Base-by-base conservation (phyloP, 2,797 vertebrate species). In the Myotis findleyi region DNA sequence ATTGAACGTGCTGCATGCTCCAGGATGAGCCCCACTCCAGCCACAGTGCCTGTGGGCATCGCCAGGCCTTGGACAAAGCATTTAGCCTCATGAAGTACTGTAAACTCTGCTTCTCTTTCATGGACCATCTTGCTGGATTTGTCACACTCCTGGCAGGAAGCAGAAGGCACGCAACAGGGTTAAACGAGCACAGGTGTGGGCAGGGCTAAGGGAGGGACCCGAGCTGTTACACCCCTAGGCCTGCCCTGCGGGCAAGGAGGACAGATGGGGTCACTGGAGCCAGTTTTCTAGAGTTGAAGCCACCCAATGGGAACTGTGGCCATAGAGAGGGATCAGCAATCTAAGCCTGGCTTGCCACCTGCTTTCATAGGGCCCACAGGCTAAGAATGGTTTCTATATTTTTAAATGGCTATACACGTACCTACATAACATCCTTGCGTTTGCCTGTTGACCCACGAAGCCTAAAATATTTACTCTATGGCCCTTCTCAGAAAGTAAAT, bases 401-500 rank as follows among this genome's bases (percentile, higher is more conserved):
- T 73, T 89, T 68, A 51, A 75, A 47, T 93, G 18, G 21, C 72
- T 84, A 7, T 51, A 2, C 82, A 88, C 90, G 59, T 25, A 33
- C 20, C 75, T 66, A 51, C 5, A 11, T 27, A 79, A 64, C 79
- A 68, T 27, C 68, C 68, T 86, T 33, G 11, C 11, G 27, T 91
- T 94, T 89, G 69, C 13, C 51, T 84, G 41, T 92, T 91, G 47
- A 38, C 7, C 53, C 81, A 23, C 9, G 73, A 91, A 94, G 8
- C 64, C 51, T 84, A 77, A 55, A 64, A 59, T 71, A 51, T 80
- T 82, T 82, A 66, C 17, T 41, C 51, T 79, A 20, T 62, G 36
- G 38, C 49, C 20, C 75, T 84, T 87, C 55, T 27, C 13, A 44
- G 44, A 68, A 93, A 87, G 47, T 27, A 30, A 75, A 64, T 30